Percentiles rank a stretch among this genome's conserved stretches.
phyloP scores from a whole-genome alignment of 1,140 invertebrate species.

The Platorchestia sp. region DNA sequence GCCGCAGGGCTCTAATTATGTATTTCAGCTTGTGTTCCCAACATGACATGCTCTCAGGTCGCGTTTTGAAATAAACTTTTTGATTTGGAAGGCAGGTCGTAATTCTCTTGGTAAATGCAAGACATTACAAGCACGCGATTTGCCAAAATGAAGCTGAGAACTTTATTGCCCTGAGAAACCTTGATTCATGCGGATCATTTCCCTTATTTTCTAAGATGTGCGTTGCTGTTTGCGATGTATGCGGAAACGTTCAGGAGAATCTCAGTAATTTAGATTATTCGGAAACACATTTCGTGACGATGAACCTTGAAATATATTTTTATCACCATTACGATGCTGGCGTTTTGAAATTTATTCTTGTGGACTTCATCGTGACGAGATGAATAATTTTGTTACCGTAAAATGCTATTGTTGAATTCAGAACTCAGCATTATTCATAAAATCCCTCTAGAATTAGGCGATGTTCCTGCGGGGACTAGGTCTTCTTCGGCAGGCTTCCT shows the following conservation, averaged over 20 bases:
- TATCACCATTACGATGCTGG: not conserved
- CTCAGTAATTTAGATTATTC: not conserved
- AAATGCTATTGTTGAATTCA: too few species aligned
- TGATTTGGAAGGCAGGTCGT: not conserved
- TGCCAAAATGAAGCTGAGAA: not conserved
- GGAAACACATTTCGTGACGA: not conserved
- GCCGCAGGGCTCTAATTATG: not conserved
- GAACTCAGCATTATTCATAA: too few species aligned
- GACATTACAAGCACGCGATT: not conserved
- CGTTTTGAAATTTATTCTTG: not conserved
- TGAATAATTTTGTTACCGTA: too few species aligned
- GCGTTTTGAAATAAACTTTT: not conserved
- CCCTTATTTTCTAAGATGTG: not conserved
- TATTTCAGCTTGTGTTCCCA: not conserved
- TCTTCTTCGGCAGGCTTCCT: too few species aligned
- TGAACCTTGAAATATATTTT: not conserved
- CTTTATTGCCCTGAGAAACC: not conserved
- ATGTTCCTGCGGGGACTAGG: too few species aligned
- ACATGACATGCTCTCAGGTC: not conserved
- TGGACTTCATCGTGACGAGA: too few species aligned
- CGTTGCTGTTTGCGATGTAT: not conserved
- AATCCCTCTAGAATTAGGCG: too few species aligned
- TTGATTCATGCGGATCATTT: not conserved
- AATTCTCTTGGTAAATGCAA: not conserved
- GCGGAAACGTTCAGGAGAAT: not conserved